Conservation (phyloP, 2,888 invertebrate genomes). For the Acronicta alni region DNA sequence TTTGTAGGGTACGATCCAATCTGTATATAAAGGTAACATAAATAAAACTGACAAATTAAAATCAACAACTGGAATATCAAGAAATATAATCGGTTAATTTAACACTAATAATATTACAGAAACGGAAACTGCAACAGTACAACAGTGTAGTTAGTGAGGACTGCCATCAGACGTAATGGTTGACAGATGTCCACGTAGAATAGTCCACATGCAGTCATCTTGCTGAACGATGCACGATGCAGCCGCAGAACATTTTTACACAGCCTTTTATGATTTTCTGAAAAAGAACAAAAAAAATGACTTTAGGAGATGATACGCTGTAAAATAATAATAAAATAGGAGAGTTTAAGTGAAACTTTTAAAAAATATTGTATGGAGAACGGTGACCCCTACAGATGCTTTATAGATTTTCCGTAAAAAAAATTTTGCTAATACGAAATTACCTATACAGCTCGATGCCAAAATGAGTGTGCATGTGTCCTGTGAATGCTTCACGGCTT, state of each 20-base stretch:
- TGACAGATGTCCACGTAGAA: conserved; percentile 40
- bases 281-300: not conserved
- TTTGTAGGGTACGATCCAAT: too few species aligned
- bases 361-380: too few species aligned
- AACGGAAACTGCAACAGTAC: conserved; percentile 35
- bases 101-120: conserved; percentile 6
- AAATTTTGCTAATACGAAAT: not conserved
- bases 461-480: conserved; percentile 9
- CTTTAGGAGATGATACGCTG: too few species aligned
- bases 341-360: too few species aligned
- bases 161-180: conserved; percentile 22
- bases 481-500: conserved; percentile 4
- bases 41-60: too few species aligned
- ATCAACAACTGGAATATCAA: too few species aligned
- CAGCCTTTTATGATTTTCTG: conserved; percentile 32
- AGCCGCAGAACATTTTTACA: conserved; percentile 52
- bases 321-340: too few species aligned
- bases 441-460: conserved; percentile 6
- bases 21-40: too few species aligned
- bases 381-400: too few species aligned
- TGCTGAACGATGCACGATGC: conserved; percentile 29
- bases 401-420: not conserved
- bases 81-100: too few species aligned
- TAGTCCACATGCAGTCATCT: conserved; percentile 42
- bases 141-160: conserved; percentile 46